These are phyloP conservation scores for Tauraco erythrolophus DNA, from an alignment of 2,113 vertebrate genomes.

Conservation along the genomic window DNA sequence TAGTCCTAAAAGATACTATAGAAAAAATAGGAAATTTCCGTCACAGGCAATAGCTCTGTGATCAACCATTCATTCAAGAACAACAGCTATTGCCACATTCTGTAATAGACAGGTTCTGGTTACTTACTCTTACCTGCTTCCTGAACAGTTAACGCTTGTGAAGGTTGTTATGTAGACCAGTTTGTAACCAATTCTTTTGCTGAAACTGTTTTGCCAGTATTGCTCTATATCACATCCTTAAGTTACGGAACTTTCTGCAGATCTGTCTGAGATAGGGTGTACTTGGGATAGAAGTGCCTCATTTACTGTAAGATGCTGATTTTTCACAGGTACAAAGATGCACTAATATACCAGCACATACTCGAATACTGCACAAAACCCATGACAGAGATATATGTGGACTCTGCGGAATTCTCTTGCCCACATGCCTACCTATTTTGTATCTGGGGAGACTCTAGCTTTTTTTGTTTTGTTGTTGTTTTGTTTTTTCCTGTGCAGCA, in stretches of 20 bases:
- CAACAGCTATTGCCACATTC: neutral
- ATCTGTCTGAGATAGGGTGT: neutral
- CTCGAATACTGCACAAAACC: neutral
- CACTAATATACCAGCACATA: neutral
- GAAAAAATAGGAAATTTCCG: too few species aligned
- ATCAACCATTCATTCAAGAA: neutral
- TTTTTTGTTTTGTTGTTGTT: neutral
- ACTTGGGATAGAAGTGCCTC: neutral
- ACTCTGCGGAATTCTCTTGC: neutral
- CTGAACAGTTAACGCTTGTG: neutral
- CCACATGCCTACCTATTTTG: neutral
- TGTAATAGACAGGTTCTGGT: neutral
- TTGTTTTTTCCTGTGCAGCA: neutral
- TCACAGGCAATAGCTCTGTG: neutral
- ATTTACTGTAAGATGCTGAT: neutral
- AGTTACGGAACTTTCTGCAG: rapidly evolving
- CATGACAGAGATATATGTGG: rapidly evolving
- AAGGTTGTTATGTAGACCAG: neutral
- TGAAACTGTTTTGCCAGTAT: neutral
- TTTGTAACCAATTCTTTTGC: neutral
- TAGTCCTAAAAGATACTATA: neutral
- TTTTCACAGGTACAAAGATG: neutral
- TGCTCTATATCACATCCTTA: rapidly evolving
- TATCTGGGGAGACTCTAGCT: neutral
- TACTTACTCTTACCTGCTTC: neutral